These are phyloP conservation scores for Pimpla rufipes DNA, from an alignment of 2,888 invertebrate species.

Conservation along the genomic window DNA sequence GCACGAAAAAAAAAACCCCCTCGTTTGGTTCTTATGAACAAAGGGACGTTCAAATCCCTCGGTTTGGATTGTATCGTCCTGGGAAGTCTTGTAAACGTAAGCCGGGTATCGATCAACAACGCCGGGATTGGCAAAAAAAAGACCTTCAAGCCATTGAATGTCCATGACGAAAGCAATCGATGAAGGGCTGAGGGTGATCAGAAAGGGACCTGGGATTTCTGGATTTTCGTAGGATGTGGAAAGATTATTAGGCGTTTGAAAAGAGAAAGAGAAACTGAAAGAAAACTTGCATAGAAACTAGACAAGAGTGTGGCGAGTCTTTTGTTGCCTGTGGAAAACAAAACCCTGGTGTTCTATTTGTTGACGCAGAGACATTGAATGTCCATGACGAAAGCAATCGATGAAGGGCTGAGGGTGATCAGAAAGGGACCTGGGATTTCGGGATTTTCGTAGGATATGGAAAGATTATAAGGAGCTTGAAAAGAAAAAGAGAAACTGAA, in stretches of 20 bases:
- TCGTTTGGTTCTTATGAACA: background rate
- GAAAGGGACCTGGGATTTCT: background rate
- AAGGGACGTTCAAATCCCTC: background rate
- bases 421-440: too few relatives aligned
- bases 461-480: too few relatives aligned
- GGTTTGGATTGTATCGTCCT: background rate
- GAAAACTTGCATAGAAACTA: background rate
- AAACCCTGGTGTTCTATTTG: background rate
- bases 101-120: background rate
- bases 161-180: background rate
- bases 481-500: too few relatives aligned
- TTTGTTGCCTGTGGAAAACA: slow-evolving; percentile 2
- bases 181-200: background rate
- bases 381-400: too few relatives aligned
- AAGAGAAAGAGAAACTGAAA: background rate
- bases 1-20: background rate
- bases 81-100: background rate
- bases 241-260: background rate
- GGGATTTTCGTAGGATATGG: too few relatives aligned
- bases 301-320: background rate
- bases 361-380: background rate
- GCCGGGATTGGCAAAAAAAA: background rate
- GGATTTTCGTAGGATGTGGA: background rate
- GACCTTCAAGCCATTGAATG: background rate
- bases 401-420: too few relatives aligned